phyloP scores from a whole-genome alignment of 1,140 invertebrate genomes.

The Halesus radiatus region DNA sequence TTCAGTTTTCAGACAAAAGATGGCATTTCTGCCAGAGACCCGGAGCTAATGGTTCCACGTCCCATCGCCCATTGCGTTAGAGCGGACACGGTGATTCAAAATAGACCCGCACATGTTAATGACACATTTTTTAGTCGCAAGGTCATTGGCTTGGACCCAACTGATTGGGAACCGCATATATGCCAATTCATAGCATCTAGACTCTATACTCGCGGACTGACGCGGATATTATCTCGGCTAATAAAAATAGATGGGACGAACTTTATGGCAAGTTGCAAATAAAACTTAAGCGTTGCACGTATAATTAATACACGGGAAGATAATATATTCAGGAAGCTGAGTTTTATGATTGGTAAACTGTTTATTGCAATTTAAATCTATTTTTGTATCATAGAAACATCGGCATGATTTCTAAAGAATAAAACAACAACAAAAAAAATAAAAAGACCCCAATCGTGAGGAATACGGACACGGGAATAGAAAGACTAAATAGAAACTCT shows the following conservation, averaged over 20 bases:
- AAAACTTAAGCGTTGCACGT: background rate
- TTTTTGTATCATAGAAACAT: background rate
- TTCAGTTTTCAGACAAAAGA: no score
- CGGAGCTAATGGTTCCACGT: background rate
- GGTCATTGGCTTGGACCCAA: conserved; percentile 46
- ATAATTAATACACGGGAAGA: background rate
- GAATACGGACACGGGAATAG: no score
- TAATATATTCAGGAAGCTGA: no score
- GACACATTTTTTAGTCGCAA: conserved; percentile 49
- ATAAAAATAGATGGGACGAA: conserved; percentile 22
- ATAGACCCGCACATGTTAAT: conserved; percentile 48
- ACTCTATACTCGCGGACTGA: background rate
- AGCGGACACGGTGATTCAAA: conserved; percentile 34
- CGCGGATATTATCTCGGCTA: background rate
- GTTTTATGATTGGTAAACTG: no score
- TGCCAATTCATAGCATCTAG: background rate
- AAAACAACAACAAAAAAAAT: no score
- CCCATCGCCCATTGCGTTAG: background rate
- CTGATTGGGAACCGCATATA: conserved; percentile 18
- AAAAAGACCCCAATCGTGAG: no score
- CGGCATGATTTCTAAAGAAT: background rate
- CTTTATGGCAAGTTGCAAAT: background rate
- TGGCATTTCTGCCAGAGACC: background rate
- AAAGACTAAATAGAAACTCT: no score
- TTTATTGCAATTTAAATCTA: no score